These are phyloP conservation scores for Leucozona laternaria DNA, from an alignment of 2,888 invertebrate genomes.

Conservation along the genomic window DNA sequence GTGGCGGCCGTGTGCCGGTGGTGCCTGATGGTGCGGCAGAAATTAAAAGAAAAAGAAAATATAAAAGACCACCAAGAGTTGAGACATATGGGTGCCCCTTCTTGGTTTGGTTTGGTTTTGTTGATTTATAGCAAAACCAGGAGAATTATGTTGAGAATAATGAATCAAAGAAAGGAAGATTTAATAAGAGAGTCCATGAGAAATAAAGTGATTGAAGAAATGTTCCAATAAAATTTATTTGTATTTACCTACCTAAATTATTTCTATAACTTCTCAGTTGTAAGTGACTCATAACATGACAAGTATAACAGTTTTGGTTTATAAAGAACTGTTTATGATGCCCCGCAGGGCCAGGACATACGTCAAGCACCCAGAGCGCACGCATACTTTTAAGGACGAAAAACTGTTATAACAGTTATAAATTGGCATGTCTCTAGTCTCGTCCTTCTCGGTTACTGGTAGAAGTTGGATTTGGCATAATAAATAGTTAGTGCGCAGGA, in stretches of 20 bases:
- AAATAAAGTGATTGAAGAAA: neutral
- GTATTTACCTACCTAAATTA: neutral
- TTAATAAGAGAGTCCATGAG: neutral
- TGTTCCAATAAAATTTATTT: neutral
- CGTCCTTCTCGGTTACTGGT: too few species aligned
- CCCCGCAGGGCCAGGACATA: too few species aligned
- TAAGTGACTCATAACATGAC: too few species aligned
- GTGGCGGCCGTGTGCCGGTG: constrained; percentile 73
- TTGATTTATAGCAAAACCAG: constrained; percentile 12
- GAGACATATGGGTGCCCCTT: constrained; percentile 11
- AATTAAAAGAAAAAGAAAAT: constrained; percentile 36
- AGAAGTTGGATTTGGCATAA: too few species aligned
- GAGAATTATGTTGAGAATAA: neutral
- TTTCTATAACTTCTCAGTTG: too few species aligned
- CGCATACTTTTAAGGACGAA: too few species aligned
- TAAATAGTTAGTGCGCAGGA: too few species aligned
- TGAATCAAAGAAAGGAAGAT: neutral
- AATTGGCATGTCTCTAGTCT: too few species aligned
- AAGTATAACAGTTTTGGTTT: too few species aligned
- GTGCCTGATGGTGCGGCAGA: constrained; percentile 68
- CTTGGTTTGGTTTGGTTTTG: constrained; percentile 9
- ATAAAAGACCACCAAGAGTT: constrained; percentile 60
- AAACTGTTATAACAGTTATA: too few species aligned
- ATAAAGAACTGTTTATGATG: too few species aligned
- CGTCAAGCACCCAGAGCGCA: too few species aligned